phyloP scores from a whole-genome alignment of 2,797 vertebrate genomes.

The Chaetodon trifasciatus region DNA sequence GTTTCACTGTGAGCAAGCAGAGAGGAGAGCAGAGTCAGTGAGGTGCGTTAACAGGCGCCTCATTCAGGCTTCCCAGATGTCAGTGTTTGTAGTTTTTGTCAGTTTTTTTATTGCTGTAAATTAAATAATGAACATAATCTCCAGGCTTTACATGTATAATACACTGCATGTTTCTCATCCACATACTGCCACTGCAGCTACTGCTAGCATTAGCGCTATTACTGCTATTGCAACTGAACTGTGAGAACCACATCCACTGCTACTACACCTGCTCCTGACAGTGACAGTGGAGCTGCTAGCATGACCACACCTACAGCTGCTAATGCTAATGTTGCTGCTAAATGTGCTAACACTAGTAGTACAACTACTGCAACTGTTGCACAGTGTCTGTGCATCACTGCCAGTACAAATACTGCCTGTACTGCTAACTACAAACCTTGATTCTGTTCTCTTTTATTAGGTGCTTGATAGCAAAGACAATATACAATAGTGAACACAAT shows the following conservation, averaged over 20 bases:
- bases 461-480: too few relatives aligned
- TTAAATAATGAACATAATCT: background rate
- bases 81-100: too few relatives aligned
- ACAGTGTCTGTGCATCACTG: too few relatives aligned
- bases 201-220: background rate
- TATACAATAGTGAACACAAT: too few relatives aligned
- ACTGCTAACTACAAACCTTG: too few relatives aligned
- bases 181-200: background rate
- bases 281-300: too few relatives aligned
- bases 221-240: background rate
- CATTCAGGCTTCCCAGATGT: background rate
- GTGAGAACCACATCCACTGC: background rate
- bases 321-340: too few relatives aligned
- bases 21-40: background rate
- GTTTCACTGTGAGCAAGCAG: slow-evolving; percentile 87
- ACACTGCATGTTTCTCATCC: background rate
- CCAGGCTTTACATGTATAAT: background rate
- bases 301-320: too few relatives aligned
- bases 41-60: background rate
- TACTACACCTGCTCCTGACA: background rate
- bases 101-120: background rate
- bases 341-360: too few relatives aligned
- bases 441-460: too few relatives aligned
- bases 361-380: too few relatives aligned
- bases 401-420: too few relatives aligned